Percentiles rank a stretch among this genome's conserved stretches.
Evolutionary conservation across 2,113 vertebrate genomes (phyloP).

Genomic region (Ovis canadensis): DNA sequence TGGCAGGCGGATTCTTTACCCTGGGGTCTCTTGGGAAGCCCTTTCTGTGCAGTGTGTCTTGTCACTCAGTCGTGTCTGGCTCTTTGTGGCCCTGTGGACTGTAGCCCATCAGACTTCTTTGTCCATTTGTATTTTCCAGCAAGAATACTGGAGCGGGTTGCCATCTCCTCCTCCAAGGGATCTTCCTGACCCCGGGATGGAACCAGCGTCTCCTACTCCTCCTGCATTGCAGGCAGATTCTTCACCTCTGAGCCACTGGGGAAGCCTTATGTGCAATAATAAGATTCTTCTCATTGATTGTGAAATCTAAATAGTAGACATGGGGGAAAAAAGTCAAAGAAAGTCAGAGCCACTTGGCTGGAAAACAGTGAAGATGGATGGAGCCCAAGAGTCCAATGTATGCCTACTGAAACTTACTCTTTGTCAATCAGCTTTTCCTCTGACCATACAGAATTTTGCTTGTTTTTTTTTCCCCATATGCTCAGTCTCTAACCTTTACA

Average conservation of each 20-base stretch:
- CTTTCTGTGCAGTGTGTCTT: background rate
- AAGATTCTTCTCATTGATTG: background rate
- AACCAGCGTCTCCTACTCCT: background rate
- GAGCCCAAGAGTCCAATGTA: background rate
- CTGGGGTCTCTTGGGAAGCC: background rate
- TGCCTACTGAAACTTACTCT: background rate
- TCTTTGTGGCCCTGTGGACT: background rate
- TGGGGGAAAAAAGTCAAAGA: background rate
- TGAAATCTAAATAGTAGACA: background rate
- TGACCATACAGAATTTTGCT: background rate
- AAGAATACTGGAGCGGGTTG: background rate
- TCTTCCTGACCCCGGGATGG: background rate
- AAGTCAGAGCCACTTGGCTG: background rate
- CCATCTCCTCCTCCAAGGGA: background rate
- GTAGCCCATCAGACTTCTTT: background rate
- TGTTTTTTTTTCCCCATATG: background rate
- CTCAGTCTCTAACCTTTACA: background rate
- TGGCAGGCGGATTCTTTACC: background rate
- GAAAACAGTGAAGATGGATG: background rate
- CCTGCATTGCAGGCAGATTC: background rate
- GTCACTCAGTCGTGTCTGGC: background rate
- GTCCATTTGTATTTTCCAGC: background rate
- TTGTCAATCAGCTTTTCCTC: background rate
- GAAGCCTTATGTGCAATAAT: background rate
- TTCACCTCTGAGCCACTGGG: background rate